These are phyloP conservation scores for Xylota sylvarum DNA, from an alignment of 2,888 invertebrate species.

Conservation along the genomic window DNA sequence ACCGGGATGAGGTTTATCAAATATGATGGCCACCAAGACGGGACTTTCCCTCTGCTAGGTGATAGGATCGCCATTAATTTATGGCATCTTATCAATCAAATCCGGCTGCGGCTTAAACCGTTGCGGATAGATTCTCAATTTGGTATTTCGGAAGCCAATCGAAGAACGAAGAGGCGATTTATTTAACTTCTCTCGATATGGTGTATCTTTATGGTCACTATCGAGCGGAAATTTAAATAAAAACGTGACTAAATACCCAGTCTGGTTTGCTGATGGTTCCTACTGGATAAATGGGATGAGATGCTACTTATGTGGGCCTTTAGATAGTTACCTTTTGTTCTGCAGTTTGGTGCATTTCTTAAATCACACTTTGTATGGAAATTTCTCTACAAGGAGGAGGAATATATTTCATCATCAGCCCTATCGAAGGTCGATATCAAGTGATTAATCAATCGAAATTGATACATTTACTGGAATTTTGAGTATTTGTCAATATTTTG, in stretches of 20 bases:
- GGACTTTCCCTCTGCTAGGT: slow-evolving; percentile 15
- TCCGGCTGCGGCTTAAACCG: slow-evolving; percentile 17
- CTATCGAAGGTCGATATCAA: slow-evolving; percentile 39
- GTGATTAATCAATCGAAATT: slow-evolving; percentile 66
- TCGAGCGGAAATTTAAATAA: slow-evolving; percentile 37
- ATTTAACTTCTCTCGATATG: slow-evolving; percentile 35
- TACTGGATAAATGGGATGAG: slow-evolving; percentile 33
- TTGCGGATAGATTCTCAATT: slow-evolving; percentile 14
- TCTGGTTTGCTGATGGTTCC: slow-evolving; percentile 6
- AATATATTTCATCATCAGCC: slow-evolving; percentile 2
- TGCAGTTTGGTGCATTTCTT: slow-evolving; percentile 11
- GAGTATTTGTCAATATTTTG: slow-evolving; percentile 62
- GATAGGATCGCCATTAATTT: slow-evolving; percentile 69
- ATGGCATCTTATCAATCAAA: slow-evolving; percentile 74
- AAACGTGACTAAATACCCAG: slow-evolving; percentile 55
- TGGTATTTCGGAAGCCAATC: slow-evolving; percentile 62
- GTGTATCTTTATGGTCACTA: slow-evolving; percentile 21
- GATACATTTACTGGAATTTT: slow-evolving; percentile 72
- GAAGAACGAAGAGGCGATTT: slow-evolving; percentile 53
- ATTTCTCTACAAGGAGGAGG: not conserved
- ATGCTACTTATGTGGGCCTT: slow-evolving; percentile 4
- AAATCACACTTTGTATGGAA: not conserved
- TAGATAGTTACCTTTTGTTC: slow-evolving; percentile 26
- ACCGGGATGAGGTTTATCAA: slow-evolving; percentile 49
- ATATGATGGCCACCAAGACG: slow-evolving; percentile 69